Percentiles rank a stretch among this genome's conserved stretches.
Evolutionary conservation across 37 sponge, comb jelly and placozoan genomes (phyloP).

Genomic region (Beroe forskalii): DNA sequence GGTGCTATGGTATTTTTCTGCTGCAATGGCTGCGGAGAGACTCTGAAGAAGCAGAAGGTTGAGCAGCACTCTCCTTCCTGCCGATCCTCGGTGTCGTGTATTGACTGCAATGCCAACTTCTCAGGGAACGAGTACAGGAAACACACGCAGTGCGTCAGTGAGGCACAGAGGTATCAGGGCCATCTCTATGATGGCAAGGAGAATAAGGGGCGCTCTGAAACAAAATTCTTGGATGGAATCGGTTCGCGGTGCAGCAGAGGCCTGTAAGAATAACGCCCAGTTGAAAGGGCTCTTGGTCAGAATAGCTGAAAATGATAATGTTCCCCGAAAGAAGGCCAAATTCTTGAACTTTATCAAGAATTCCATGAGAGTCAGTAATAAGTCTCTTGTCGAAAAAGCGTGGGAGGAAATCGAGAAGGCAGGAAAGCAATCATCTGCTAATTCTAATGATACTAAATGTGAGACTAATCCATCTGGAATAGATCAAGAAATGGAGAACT

Average conservation of each 20-base stretch:
- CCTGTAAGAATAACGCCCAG: conserved; percentile 67
- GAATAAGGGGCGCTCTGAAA: conserved; percentile 81
- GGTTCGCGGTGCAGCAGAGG: conserved; percentile 67
- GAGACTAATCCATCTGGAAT: background rate
- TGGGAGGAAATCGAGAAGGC: conserved; percentile 49
- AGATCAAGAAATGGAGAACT: background rate
- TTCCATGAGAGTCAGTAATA: conserved; percentile 53
- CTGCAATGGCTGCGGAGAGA: conserved; percentile 95
- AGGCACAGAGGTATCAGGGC: conserved; percentile 98
- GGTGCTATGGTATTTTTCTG: conserved; percentile 89
- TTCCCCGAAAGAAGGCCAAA: conserved; percentile 90
- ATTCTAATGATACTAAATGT: background rate
- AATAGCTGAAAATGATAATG: conserved; percentile 84
- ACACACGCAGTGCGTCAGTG: conserved; percentile 93
- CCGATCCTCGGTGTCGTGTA: conserved; percentile 86
- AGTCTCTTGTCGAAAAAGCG: conserved; percentile 28
- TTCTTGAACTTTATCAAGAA: conserved; percentile 72
- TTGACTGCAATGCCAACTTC: conserved; percentile 95
- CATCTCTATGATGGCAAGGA: conserved; percentile 75
- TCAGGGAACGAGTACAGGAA: conserved; percentile 75
- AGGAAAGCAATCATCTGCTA: conserved; percentile 12
- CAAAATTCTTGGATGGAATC: conserved; percentile 91
- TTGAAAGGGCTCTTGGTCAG: conserved; percentile 72
- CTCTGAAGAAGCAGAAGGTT: conserved; percentile 91
- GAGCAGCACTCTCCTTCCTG: conserved; percentile 84